Evolutionary conservation across 1,140 invertebrate genomes (phyloP).

Genomic region (Panagrolaimus sp.): DNA sequence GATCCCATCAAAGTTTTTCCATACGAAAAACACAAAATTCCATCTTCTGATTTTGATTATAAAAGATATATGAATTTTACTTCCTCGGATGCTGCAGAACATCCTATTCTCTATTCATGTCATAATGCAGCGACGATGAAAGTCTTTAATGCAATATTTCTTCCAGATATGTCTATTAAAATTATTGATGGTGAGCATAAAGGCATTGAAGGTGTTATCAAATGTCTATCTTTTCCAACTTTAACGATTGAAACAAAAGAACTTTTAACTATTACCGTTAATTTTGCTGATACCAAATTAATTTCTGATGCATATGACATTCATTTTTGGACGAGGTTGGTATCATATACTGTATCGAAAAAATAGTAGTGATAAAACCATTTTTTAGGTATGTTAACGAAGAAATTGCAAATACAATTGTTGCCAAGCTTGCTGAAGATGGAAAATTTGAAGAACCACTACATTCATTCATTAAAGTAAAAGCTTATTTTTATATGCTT

Average conservation of each 20-base stretch:
- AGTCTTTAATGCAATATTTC: not conserved
- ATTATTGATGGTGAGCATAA: not conserved
- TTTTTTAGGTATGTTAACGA: not conserved
- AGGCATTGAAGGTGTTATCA: not conserved
- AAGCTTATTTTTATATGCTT: not conserved
- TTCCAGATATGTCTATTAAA: not conserved
- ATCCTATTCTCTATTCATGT: not conserved
- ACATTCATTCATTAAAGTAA: not conserved
- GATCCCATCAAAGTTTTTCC: not conserved
- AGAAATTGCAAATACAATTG: not conserved
- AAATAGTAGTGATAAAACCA: not conserved
- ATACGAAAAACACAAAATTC: not conserved
- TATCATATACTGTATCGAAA: not conserved
- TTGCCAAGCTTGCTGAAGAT: not conserved
- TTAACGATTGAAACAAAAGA: not conserved
- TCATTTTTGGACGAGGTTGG: not conserved
- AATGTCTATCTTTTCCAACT: not conserved
- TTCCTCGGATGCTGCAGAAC: not conserved
- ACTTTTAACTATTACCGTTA: not conserved
- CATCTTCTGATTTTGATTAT: not conserved
- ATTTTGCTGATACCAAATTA: not conserved
- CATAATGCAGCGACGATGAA: not conserved
- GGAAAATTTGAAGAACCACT: not conserved
- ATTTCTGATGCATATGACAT: not conserved
- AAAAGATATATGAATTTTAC: not conserved